phyloP scores from a whole-genome alignment of 2,113 vertebrate species.

The Mystacornis crossleyi region DNA sequence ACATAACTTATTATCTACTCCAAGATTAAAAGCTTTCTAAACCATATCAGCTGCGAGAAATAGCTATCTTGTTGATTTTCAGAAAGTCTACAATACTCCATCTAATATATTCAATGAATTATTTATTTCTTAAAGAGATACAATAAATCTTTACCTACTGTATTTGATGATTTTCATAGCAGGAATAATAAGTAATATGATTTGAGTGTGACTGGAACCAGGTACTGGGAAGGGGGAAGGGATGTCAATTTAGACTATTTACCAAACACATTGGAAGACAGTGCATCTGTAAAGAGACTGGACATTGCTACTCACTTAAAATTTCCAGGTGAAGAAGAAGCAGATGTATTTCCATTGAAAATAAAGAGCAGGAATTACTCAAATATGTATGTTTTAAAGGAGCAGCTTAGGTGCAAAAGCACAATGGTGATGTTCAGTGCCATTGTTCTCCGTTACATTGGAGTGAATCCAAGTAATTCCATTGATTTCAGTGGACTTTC shows the following conservation, averaged over 20 bases:
- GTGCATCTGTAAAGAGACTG: background rate
- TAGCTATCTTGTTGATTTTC: constrained; percentile 65
- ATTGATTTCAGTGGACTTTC: constrained; percentile 51
- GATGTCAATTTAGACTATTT: constrained; percentile 45
- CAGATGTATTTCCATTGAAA: background rate
- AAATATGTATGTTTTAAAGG: background rate
- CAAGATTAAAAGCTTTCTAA: constrained; percentile 65
- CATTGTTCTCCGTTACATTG: background rate
- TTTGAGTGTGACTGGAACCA: constrained; percentile 56
- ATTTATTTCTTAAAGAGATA: constrained; percentile 73
- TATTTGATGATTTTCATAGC: constrained; percentile 71
- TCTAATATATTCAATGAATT: constrained; percentile 71
- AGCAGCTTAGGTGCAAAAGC: constrained; percentile 15
- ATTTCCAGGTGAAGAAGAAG: background rate
- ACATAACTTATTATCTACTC: constrained; percentile 60
- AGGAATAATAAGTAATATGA: constrained; percentile 70
- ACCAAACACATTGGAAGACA: background rate
- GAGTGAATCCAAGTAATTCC: constrained; percentile 41
- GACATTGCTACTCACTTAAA: background rate
- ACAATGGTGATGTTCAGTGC: background rate
- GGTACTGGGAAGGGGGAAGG: constrained; percentile 18
- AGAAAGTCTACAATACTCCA: constrained; percentile 62
- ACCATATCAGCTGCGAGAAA: constrained; percentile 38
- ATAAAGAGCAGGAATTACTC: background rate
- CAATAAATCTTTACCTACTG: constrained; percentile 72